These are phyloP conservation scores for Cynopterus sphinx DNA, from an alignment of 2,797 vertebrate genomes.

Conservation along the genomic window DNA sequence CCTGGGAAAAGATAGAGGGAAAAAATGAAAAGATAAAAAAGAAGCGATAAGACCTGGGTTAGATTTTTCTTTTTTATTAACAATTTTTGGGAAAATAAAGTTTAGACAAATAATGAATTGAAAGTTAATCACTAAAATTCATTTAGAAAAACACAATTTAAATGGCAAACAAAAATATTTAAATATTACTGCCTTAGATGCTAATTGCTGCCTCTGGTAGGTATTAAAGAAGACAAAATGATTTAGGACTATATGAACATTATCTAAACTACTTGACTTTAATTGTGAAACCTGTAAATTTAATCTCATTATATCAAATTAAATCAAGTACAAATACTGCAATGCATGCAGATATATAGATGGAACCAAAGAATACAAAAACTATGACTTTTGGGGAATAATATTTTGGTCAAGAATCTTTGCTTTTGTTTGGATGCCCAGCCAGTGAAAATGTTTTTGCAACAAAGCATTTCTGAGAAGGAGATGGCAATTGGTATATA, in stretches of 20 bases:
- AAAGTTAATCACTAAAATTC: slow-evolving; percentile 15
- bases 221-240: neutral
- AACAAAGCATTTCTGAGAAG: neutral
- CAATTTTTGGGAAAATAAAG: neutral
- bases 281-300: neutral
- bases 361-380: neutral
- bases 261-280: slow-evolving; percentile 22
- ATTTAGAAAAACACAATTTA: slow-evolving; percentile 1
- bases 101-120: neutral
- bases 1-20: neutral
- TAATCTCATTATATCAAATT: neutral
- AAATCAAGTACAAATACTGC: neutral
- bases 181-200: neutral
- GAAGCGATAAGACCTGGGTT: neutral
- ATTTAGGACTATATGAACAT: neutral
- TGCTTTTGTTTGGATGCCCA: neutral
- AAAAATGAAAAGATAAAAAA: neutral
- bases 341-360: neutral
- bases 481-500: neutral
- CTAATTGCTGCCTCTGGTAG: neutral
- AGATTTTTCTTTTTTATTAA: neutral
- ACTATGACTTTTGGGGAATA: neutral
- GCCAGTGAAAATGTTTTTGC: slow-evolving; percentile 5
- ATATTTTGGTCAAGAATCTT: neutral
- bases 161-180: slow-evolving; percentile 28